Evolutionary conservation across 2,797 vertebrate species (phyloP).

Genomic region (Scolopax bukidnonensis): DNA sequence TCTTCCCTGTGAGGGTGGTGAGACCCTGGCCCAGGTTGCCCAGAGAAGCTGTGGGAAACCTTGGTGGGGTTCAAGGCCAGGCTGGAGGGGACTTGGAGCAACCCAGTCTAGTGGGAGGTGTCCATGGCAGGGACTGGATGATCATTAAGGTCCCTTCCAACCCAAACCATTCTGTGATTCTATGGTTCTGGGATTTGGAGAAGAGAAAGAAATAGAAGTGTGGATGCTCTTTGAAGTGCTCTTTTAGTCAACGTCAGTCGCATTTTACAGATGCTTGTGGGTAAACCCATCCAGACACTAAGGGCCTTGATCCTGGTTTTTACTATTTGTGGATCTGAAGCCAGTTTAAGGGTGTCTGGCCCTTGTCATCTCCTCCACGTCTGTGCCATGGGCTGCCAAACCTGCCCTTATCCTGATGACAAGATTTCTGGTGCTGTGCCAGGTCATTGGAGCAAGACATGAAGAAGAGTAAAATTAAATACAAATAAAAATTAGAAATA

Average conservation of each 20-base stretch:
- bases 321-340: neutral
- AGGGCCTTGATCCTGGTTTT: neutral
- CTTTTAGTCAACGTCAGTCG: neutral
- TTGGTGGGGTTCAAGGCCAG: too few relatives aligned
- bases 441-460: neutral
- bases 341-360: neutral
- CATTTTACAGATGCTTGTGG: neutral
- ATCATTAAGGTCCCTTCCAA: too few relatives aligned
- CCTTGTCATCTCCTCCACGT: neutral
- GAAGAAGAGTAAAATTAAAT: neutral
- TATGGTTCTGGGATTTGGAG: neutral
- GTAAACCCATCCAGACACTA: neutral
- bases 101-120: too few relatives aligned
- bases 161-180: too few relatives aligned
- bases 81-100: too few relatives aligned
- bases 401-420: neutral
- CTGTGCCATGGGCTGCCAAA: neutral
- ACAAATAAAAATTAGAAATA: too few relatives aligned
- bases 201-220: neutral
- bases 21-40: too few relatives aligned
- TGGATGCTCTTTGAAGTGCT: neutral
- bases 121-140: too few relatives aligned
- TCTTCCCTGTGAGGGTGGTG: too few relatives aligned
- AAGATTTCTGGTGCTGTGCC: neutral
- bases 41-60: too few relatives aligned